These are phyloP conservation scores for Pseudomyrmex concolor DNA, from an alignment of 1,140 invertebrate species.

Conservation along the genomic window DNA sequence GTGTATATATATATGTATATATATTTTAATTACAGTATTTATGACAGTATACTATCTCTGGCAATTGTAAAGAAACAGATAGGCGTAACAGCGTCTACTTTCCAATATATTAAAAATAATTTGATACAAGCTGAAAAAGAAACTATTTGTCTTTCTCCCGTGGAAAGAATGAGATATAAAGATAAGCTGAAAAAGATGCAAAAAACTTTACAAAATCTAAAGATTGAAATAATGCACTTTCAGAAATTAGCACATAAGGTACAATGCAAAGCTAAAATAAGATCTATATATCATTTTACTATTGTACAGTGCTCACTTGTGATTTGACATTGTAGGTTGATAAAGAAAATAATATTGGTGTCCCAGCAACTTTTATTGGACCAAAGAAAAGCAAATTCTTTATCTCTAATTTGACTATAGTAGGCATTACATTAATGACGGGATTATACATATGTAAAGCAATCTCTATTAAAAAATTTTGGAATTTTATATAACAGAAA, in stretches of 20 bases:
- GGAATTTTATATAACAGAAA: constrained; percentile 17
- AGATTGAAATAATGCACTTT: constrained; percentile 72
- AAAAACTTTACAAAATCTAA: constrained; percentile 67
- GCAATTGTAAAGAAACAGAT: constrained; percentile 76
- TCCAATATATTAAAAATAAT: constrained; percentile 74
- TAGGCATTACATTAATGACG: constrained; percentile 71
- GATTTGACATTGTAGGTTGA: constrained; percentile 70
- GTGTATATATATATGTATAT: not conserved
- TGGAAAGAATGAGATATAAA: constrained; percentile 67
- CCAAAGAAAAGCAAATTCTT: constrained; percentile 66
- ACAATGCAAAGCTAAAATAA: constrained; percentile 40
- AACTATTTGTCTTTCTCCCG: constrained; percentile 48
- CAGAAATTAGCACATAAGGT: constrained; percentile 74
- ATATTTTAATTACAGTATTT: constrained; percentile 71
- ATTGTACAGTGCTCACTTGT: constrained; percentile 17
- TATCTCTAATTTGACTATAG: constrained; percentile 70
- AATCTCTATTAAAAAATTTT: constrained; percentile 66
- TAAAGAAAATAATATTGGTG: constrained; percentile 66
- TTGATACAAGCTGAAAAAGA: constrained; percentile 62
- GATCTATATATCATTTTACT: constrained; percentile 17
- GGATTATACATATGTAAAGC: constrained; percentile 76
- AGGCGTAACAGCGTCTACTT: constrained; percentile 78
- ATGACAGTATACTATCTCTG: constrained; percentile 73
- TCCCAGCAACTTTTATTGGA: constrained; percentile 76
- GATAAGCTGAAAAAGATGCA: constrained; percentile 70